phyloP scores from a whole-genome alignment of 2,797 vertebrate species.

The Pachyuromys duprasi region DNA sequence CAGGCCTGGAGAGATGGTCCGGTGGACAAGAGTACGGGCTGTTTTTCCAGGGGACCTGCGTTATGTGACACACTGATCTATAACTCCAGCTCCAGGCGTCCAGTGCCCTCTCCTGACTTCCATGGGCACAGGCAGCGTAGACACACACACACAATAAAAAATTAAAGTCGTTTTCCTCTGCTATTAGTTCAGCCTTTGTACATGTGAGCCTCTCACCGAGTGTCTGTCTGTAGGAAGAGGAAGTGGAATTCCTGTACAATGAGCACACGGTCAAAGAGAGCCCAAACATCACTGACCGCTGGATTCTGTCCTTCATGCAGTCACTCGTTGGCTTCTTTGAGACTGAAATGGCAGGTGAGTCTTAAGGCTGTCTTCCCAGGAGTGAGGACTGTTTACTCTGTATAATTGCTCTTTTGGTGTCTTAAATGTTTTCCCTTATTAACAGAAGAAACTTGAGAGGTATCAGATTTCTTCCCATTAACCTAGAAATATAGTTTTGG shows the following conservation, averaged over 20 bases:
- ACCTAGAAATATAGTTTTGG: not conserved
- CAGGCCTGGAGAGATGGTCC: not conserved
- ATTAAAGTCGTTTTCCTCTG: not conserved
- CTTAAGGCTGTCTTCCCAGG: not conserved
- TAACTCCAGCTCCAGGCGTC: not conserved
- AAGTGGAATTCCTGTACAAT: constrained; percentile 93
- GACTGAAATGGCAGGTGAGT: constrained; percentile 95
- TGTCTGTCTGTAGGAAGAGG: constrained; percentile 90
- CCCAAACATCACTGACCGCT: constrained; percentile 97
- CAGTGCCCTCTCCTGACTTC: not conserved
- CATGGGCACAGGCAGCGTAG: not conserved
- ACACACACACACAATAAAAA: not conserved
- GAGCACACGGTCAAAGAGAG: constrained; percentile 92
- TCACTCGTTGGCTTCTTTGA: constrained; percentile 97
- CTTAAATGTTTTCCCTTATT: not conserved
- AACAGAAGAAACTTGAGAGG: not conserved
- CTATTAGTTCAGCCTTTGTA: not conserved
- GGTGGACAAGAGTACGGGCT: not conserved
- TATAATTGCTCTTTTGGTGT: not conserved
- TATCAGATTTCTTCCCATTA: not conserved
- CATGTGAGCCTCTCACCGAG: not conserved
- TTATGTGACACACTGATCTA: not conserved
- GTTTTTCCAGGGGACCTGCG: not conserved
- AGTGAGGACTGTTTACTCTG: not conserved
- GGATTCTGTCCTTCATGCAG: constrained; percentile 98